Evolutionary conservation across 2,888 invertebrate genomes (phyloP).

Genomic region (Drosophila mimica): DNA sequence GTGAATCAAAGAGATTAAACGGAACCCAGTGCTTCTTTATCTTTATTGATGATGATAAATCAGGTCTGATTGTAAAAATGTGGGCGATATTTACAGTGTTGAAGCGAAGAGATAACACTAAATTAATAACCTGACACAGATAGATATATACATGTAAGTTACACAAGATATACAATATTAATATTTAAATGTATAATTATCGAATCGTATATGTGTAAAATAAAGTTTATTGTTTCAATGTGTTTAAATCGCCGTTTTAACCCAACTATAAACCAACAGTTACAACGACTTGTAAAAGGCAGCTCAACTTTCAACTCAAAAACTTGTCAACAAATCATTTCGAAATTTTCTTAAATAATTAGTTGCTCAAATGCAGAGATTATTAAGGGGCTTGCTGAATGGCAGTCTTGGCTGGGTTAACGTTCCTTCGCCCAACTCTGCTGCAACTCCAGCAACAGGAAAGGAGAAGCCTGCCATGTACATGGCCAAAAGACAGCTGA

Average conservation of each 20-base stretch:
- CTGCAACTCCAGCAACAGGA: background rate
- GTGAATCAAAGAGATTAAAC: conserved; percentile 7
- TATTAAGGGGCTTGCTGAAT: conserved; percentile 13
- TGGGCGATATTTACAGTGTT: conserved; percentile 49
- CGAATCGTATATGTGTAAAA: conserved; percentile 61
- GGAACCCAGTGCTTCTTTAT: conserved; percentile 49
- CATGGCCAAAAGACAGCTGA: conserved; percentile 86
- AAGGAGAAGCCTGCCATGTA: conserved; percentile 22
- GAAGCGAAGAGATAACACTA: conserved; percentile 3
- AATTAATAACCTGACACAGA: conserved; percentile 34
- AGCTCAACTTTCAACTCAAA: background rate
- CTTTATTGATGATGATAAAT: conserved; percentile 20
- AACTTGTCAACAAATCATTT: background rate
- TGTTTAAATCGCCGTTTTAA: conserved; percentile 33
- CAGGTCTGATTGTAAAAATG: conserved; percentile 65
- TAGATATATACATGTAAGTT: conserved; percentile 50
- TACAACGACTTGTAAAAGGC: background rate
- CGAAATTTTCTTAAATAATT: conserved; percentile 12
- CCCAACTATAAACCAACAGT: background rate
- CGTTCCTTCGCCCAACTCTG: background rate
- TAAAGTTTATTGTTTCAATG: conserved; percentile 76
- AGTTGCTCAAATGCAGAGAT: conserved; percentile 28
- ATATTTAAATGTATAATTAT: conserved; percentile 59
- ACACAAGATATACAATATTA: conserved; percentile 24
- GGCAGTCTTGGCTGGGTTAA: background rate